Percentiles rank a stretch among this genome's conserved stretches.
Evolutionary conservation across 2,113 vertebrate species (phyloP).

Genomic region (Psittacula cyanocephala): DNA sequence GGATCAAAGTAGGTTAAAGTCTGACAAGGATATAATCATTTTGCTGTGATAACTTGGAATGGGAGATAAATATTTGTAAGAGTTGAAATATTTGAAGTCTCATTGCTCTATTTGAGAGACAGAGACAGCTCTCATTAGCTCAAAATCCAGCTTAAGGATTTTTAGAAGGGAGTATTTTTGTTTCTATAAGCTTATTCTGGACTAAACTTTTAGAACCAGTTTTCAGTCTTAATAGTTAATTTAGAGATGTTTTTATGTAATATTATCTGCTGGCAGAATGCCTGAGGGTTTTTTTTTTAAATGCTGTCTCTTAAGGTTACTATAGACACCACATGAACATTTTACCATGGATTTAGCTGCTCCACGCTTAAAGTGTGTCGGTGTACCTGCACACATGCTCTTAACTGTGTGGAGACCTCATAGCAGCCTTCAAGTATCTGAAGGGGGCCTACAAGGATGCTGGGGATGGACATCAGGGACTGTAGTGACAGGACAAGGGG

Average conservation of each 20-base stretch:
- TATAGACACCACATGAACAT: neutral
- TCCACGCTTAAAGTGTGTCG: neutral
- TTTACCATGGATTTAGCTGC: neutral
- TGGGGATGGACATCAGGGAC: no score
- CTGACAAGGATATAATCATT: neutral
- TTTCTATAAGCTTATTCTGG: neutral
- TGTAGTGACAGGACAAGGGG: no score
- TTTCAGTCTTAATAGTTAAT: neutral
- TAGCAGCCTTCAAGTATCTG: no score
- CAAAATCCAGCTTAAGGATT: neutral
- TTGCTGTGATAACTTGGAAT: neutral
- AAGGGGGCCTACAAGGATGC: no score
- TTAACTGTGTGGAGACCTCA: neutral
- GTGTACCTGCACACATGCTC: rapidly evolving
- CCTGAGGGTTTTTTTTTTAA: neutral
- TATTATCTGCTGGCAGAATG: neutral
- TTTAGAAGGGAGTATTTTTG: neutral
- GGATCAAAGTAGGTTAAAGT: constrained; percentile 75
- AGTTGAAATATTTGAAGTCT: neutral
- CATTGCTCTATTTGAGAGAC: neutral
- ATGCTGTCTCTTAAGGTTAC: neutral
- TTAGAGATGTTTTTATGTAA: neutral
- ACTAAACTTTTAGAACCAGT: neutral
- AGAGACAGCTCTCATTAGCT: neutral
- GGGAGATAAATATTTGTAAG: neutral